Percentiles rank a stretch among this genome's conserved stretches.
phyloP scores from a whole-genome alignment of 1,140 invertebrate genomes.

The Nylanderia fulva region DNA sequence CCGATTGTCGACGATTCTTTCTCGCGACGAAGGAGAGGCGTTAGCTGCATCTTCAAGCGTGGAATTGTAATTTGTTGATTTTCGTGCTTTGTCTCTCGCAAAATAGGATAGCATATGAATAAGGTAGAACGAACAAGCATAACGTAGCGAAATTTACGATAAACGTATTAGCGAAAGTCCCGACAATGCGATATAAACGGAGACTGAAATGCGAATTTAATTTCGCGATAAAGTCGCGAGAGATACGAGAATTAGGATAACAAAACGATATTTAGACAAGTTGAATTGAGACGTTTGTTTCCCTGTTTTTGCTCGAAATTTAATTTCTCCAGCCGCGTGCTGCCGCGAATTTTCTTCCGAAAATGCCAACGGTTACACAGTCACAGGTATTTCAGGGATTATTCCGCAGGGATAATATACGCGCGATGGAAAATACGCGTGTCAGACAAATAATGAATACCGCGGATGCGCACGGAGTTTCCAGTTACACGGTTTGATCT shows the following conservation, averaged over 20 bases:
- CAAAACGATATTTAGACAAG: not conserved
- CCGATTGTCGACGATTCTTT: not conserved
- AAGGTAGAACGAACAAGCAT: not conserved
- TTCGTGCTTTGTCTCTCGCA: not conserved
- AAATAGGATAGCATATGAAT: not conserved
- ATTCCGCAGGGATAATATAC: conserved; percentile 39
- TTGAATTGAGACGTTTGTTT: not conserved
- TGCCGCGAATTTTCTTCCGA: conserved; percentile 19
- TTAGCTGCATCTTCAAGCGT: not conserved
- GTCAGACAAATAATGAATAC: conserved; percentile 54
- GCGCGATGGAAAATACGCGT: conserved; percentile 36
- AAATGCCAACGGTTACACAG: conserved; percentile 16
- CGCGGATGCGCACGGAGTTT: not conserved
- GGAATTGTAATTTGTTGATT: not conserved
- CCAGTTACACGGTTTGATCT: conserved; percentile 55
- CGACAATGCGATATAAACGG: not conserved
- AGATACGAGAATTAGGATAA: conserved; percentile 30
- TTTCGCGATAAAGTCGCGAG: conserved; percentile 13
- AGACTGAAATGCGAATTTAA: conserved; percentile 32
- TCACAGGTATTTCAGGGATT: not conserved
- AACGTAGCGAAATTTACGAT: conserved; percentile 1
- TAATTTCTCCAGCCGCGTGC: not conserved
- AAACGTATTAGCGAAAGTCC: not conserved
- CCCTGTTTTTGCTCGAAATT: conserved; percentile 21
- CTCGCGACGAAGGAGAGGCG: not conserved